Conservation (phyloP, 2,113 vertebrate species). For the Campylomormyrus numenius region DNA sequence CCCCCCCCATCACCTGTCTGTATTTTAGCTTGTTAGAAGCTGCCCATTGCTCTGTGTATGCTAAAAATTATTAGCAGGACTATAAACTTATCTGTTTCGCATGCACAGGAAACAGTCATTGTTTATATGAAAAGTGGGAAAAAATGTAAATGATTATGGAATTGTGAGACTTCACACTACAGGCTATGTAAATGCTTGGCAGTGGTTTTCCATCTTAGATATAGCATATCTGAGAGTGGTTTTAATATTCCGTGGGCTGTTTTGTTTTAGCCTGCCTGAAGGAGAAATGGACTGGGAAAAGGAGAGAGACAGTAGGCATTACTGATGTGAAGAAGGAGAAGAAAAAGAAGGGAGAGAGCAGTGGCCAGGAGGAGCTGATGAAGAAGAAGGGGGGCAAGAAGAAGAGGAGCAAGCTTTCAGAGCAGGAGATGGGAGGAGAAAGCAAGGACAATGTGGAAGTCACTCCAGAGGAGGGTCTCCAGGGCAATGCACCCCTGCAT, state of each 20-base stretch:
- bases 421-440: conserved; percentile 33
- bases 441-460: conserved; percentile 15
- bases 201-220: neutral
- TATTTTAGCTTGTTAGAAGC: neutral
- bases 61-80: neutral
- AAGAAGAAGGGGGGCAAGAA: conserved; percentile 48
- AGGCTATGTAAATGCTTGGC: neutral
- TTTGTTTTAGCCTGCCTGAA: conserved; percentile 11
- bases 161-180: neutral
- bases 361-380: conserved; percentile 38
- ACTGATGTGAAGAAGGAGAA: conserved; percentile 63
- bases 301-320: conserved; percentile 68
- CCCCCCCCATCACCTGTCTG: neutral
- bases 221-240: neutral
- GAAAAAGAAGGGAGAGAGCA: conserved; percentile 39
- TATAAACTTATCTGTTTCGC: neutral
- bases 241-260: neutral
- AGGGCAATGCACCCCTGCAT: conserved; percentile 45
- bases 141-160: neutral
- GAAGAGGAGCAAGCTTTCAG: conserved; percentile 28
- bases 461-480: conserved; percentile 49
- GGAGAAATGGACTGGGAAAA: conserved; percentile 68
- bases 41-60: neutral
- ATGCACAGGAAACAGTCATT: neutral
- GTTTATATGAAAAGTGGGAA: neutral